Conservation (phyloP, 2,888 invertebrate species). For the Aspidapion aeneum region DNA sequence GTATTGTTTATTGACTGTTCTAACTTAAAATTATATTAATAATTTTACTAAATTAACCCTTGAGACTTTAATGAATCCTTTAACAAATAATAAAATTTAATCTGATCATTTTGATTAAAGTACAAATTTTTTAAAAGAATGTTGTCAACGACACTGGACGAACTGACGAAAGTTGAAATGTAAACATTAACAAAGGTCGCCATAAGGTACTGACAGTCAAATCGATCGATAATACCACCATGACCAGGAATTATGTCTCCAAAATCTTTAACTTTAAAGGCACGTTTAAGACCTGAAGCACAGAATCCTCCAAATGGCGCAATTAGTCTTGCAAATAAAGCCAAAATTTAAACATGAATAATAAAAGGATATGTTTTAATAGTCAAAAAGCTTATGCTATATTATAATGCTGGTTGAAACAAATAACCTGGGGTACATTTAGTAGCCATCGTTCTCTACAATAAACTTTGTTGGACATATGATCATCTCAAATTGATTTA, state of each 20-base stretch:
- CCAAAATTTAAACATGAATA: constrained; percentile 93
- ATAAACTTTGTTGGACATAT: constrained; percentile 38
- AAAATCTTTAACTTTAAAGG: constrained; percentile 99
- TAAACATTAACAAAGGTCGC: constrained; percentile 99
- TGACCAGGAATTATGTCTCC: constrained; percentile 99
- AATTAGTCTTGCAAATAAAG: constrained; percentile 96
- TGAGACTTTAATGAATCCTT: constrained; percentile 52
- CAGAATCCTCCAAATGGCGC: constrained; percentile 99
- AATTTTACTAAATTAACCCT: constrained; percentile 15
- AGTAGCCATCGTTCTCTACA: constrained; percentile 51
- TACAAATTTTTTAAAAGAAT: constrained; percentile 87
- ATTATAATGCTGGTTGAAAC: constrained; percentile 28
- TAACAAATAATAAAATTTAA: constrained; percentile 82
- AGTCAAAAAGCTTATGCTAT: constrained; percentile 16
- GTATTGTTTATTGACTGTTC: too few relatives aligned
- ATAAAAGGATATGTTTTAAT: constrained; percentile 79
- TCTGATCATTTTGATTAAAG: constrained; percentile 86
- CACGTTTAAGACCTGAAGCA: constrained; percentile 98
- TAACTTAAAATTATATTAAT: too few relatives aligned
- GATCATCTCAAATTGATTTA: constrained; percentile 33
- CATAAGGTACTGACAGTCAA: constrained; percentile 99
- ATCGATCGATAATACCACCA: constrained; percentile 99
- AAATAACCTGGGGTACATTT: constrained; percentile 32
- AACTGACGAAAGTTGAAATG: constrained; percentile 93
- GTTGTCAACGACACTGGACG: constrained; percentile 87